These are phyloP conservation scores for Girardinichthys multiradiatus DNA, from an alignment of 2,113 vertebrate species.

Conservation along the genomic window DNA sequence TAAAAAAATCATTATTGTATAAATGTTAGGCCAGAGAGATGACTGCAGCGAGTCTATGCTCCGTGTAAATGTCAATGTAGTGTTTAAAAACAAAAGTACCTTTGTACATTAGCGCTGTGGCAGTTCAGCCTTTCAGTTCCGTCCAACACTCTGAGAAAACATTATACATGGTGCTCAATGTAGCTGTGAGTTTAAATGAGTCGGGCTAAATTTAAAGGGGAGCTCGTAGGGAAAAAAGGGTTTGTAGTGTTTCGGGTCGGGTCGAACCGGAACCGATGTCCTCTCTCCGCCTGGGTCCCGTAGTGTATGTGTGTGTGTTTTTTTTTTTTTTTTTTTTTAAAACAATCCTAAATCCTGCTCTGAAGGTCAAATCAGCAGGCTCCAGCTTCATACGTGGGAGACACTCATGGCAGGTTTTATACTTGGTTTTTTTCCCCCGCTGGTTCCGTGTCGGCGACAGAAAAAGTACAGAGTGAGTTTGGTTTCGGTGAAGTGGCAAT, in stretches of 20 bases:
- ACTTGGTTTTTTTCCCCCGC: neutral
- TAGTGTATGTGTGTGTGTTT: conserved; percentile 63
- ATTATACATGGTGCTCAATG: conserved; percentile 15
- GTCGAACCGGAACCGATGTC: conserved; percentile 44
- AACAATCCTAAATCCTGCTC: conserved; percentile 36
- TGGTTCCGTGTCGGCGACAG: conserved; percentile 43
- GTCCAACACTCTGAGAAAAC: conserved; percentile 17
- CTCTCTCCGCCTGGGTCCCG: conserved; percentile 32
- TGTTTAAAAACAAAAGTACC: conserved; percentile 65
- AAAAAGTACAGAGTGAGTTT: conserved; percentile 38
- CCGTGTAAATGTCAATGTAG: conserved; percentile 30
- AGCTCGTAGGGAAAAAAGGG: conserved; percentile 15
- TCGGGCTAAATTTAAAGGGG: conserved; percentile 3
- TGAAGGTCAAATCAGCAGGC: conserved; percentile 21
- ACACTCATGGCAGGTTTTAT: conserved; percentile 25
- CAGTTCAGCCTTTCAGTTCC: conserved; percentile 19
- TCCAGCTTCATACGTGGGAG: conserved; percentile 22
- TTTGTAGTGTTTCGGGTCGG: conserved; percentile 49
- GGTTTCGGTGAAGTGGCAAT: conserved; percentile 63
- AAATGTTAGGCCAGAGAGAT: conserved; percentile 5
- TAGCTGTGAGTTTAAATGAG: conserved; percentile 2
- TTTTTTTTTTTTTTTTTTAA: conserved; percentile 13
- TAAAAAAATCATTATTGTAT: conserved; percentile 11
- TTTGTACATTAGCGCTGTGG: conserved; percentile 29
- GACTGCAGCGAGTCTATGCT: neutral